Base-by-base conservation (phyloP, 2,797 vertebrate genomes). In the Eidolon dupreanum region DNA sequence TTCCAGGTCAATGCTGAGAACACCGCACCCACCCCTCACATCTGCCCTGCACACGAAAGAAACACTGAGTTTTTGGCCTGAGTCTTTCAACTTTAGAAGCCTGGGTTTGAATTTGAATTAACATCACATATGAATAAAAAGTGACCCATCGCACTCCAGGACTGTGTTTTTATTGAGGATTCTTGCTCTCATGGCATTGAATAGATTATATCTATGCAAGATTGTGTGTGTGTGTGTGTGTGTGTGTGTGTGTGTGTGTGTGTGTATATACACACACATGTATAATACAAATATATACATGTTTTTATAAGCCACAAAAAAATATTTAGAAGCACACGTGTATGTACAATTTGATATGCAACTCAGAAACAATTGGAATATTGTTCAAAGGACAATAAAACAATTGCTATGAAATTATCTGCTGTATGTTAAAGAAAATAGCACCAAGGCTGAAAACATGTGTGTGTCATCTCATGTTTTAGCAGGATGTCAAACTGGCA, bases 61-160 rank as follows among this genome's bases (percentile, higher is more conserved):
- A 73, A 75, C 26, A 1, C 49, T 41, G 68, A 5, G 17, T 68
- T 31, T 93, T 28, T 66, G 6, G 15, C 43, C 28, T 11, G 71
- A 41, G 17, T 0, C 33, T 70, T 96, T 94, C 78, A 79, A 38
- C 65, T 88, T 93, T 24, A 88, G 51, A 97, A 97, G 93, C 26
- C 19, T 77, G 41, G 36, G 46, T 94, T 97, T 10, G 33, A 33
- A 70, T 86, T 68, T 59, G 55, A 96, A 33, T 77, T 36, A 90
- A 65, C 6, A 38, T 53, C 46, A 36, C 24, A 68, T 74, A 75
- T 79, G 31, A 70, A 75, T 57, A 41, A 55, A 75, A 87, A 31
- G 65, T 71, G 24, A 73, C 28, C 49, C 65, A 17, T 61, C 3
- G 28, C 8, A 12, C 11, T 81, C 11, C 6, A 53, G 13, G 16